A percentile compares a stretch with the other conserved stretches of the same genome.
Evolutionary conservation across 2,888 invertebrate species (phyloP).

Genomic region (Ashinkailepas kermadecensis): DNA sequence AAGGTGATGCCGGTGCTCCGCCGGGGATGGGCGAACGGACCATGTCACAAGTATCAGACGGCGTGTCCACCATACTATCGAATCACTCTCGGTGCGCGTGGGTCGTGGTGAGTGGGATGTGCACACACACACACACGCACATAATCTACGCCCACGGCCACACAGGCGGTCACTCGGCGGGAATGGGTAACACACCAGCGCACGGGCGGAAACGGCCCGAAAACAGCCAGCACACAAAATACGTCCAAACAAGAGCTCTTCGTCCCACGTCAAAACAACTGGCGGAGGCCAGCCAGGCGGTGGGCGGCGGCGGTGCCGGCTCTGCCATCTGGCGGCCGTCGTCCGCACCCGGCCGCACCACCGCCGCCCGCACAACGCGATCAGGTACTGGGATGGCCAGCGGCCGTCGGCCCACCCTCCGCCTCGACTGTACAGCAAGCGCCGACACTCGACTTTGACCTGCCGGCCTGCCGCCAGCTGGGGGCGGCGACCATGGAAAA

Average conservation of each 20-base stretch:
- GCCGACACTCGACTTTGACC: background rate
- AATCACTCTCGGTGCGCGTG: background rate
- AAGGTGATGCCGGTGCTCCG: background rate
- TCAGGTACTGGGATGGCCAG: background rate
- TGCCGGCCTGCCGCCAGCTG: background rate
- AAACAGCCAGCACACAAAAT: conserved; percentile 3
- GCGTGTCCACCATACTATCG: background rate
- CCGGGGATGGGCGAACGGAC: background rate
- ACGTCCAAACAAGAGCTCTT: background rate
- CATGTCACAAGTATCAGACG: background rate
- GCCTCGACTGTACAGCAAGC: background rate
- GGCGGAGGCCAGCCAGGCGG: background rate
- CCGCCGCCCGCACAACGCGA: background rate
- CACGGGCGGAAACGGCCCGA: background rate
- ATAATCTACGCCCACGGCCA: background rate
- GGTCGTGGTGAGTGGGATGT: background rate
- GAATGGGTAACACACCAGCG: background rate
- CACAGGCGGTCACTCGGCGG: background rate
- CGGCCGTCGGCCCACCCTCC: background rate
- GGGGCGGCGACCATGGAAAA: background rate
- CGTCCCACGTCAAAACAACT: background rate
- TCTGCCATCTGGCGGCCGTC: background rate
- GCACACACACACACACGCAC: background rate
- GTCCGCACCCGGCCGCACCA: background rate
- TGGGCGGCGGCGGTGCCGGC: background rate